Evolutionary conservation across 2,888 invertebrate genomes (phyloP), one percentile per base, ranked within the genome.

Genomic region (Euclidia mi): DNA sequence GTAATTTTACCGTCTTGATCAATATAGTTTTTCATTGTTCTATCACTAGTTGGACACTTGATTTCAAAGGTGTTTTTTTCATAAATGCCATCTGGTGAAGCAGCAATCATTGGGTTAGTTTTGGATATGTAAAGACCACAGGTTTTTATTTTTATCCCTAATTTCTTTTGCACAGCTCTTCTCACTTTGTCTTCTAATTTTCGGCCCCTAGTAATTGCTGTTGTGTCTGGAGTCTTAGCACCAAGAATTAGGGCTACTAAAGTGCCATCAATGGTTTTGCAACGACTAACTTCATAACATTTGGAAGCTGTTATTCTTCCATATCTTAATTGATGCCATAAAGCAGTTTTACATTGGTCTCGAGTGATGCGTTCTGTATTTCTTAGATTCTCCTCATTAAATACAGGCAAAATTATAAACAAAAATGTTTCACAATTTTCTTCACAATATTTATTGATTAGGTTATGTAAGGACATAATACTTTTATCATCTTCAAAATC

Each of bases 281-380:
- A 41, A 7, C 28, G 25, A 12, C 29, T 41, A 32, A 32, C 11
- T 32, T 41, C 29, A 28, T 41, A 41, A 29, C 25, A 25, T 41
- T 41, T 41, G 25, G 41, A 41, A 9, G 41, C 28, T 28, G 41
- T 41, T 7, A 29, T 29, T 14, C 28, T 20, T 20, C 3, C 14
- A 41, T 14, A 41, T 10, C 41, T 1, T 9, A 41, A 2, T 12
- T 28, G 28, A 41, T 41, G 41, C 41, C 41, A 41, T 25, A 41
- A 41, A 6, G 14, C 25, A 25, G 6, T 29, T 11, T 9, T 14
- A 12, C 7, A 6, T 12, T 41, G 28, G 9, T 10, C 28, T 14
- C 28, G 12, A 1, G 41, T 25, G 10, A 9, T 28, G 1, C n/a
- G 12, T 41, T 29, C 12, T 4, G 7, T 9, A 4, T 12, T 28